Evolutionary conservation across 2,113 vertebrate genomes (phyloP), one percentile per base, ranked within the genome.

Genomic region (Sapayoa aenigma): DNA sequence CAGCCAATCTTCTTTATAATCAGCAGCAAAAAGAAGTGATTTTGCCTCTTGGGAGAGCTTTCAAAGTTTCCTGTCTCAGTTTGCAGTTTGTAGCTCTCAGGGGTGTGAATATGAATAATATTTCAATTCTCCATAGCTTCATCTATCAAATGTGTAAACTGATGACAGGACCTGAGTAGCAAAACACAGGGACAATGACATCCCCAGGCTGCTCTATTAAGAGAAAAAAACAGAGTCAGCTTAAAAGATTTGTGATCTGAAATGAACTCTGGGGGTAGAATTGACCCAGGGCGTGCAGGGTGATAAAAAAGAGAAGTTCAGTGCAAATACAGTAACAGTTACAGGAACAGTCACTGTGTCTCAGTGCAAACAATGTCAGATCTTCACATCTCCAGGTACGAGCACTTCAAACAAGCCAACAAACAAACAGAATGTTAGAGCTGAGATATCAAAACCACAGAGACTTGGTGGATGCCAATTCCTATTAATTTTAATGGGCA

Each of bases 1-100:
- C 96, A 97, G 92, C 75, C 94, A 93, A 96, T 84, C 96, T 93
- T 90, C 84, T 93, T 93, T 73, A 78, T 92, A 98, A 97, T 92
- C 95, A 89, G 85, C 95, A 92, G 85, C 92, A 94, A 94, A 97
- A 95, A 93, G 60, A 93, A 96, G 85, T 96, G 92, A 93, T 93
- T 93, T 97, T 96, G 76, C 75, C 95, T 97, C 90, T 35, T 42
- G 92, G 96, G 91, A 91, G 75, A 94, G 79, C 67, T 90, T 82
- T 97, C 94, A 79, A 63, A 52, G 72, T 79, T 96, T 95, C 85
- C 77, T 22, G 71, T 94, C 93, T 86, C 94, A 94, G 39, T 95
- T 95, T 90, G 47, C 52, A 77, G 89, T 93, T 95, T 80, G 60
- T 60, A 50, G 46, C 71, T 96, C 97, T 88, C 93, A 80, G 84